Conservation (phyloP, 1,140 invertebrate species). For the Monomorium pharaonis region DNA sequence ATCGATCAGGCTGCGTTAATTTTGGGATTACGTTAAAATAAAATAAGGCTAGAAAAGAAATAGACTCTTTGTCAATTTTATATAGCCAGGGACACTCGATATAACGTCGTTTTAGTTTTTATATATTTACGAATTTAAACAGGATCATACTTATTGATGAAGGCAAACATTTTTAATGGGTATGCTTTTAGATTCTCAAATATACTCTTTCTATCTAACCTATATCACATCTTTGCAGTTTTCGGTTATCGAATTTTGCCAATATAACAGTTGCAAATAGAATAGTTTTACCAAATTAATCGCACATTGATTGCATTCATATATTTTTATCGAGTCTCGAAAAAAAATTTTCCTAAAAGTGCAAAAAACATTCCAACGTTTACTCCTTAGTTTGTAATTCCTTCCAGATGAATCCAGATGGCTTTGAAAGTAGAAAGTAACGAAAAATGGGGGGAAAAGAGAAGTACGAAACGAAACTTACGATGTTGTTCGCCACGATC, state of each 20-base stretch:
- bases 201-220: background rate
- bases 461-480: background rate
- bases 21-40: background rate
- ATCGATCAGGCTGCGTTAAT: background rate
- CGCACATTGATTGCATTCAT: background rate
- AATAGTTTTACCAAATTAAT: background rate
- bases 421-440: background rate
- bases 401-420: background rate
- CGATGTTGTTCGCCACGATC: constrained; percentile 66
- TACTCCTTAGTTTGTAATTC: too few relatives aligned
- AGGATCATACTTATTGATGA: background rate
- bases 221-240: background rate
- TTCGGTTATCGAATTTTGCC: background rate
- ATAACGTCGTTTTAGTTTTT: background rate
- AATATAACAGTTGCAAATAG: background rate
- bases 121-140: background rate
- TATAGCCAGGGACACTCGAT: background rate
- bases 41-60: background rate
- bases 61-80: background rate
- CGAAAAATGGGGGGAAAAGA: background rate
- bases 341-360: background rate
- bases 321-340: background rate
- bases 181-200: background rate
- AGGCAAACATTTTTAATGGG: background rate
- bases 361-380: too few relatives aligned